These are phyloP conservation scores for Chaetophractus vellerosus DNA, from an alignment of 2,797 vertebrate species.

Conservation along the genomic window DNA sequence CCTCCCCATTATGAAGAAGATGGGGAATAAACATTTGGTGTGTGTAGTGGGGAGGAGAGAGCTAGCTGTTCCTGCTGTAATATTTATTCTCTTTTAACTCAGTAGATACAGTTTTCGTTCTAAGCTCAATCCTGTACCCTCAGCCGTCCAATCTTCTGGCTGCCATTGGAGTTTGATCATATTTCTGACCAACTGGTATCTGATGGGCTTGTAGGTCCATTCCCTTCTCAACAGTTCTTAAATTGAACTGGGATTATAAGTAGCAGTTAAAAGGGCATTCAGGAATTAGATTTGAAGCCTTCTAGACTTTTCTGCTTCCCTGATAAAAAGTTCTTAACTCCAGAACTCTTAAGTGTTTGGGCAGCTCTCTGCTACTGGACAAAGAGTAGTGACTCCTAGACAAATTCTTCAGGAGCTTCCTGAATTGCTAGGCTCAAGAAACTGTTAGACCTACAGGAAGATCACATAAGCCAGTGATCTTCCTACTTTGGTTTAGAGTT, in stretches of 20 bases:
- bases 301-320: neutral
- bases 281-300: constrained; percentile 45
- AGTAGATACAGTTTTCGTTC: constrained; percentile 41
- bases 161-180: neutral
- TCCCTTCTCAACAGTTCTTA: constrained; percentile 33
- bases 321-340: constrained; percentile 57
- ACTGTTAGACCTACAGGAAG: neutral
- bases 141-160: constrained; percentile 15
- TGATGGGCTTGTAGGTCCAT: neutral
- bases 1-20: constrained; percentile 34
- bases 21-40: constrained; percentile 31
- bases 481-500: neutral
- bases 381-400: neutral
- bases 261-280: neutral
- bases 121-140: neutral
- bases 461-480: neutral
- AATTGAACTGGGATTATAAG: constrained; percentile 15
- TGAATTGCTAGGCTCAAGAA: constrained; percentile 9
- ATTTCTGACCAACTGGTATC: neutral
- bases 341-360: neutral
- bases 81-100: neutral
- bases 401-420: neutral
- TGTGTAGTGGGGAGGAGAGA: neutral
- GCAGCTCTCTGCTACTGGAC: constrained; percentile 1
- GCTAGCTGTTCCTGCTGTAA: constrained; percentile 29